Evolutionary conservation across 2,113 vertebrate species (phyloP).

Genomic region (Strigops habroptila): DNA sequence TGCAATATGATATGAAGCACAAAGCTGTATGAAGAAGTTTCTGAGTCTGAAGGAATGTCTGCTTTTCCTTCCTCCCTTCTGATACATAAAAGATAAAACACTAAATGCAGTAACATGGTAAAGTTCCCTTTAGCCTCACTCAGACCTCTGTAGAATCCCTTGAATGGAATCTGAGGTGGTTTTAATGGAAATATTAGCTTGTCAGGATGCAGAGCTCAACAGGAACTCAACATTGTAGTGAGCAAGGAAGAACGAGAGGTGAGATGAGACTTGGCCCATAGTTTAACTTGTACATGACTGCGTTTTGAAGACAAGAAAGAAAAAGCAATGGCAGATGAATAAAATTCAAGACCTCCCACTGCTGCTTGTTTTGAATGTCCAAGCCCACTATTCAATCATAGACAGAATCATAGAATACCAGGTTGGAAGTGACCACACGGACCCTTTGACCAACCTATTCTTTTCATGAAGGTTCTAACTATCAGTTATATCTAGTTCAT

Average conservation of each 20-base stretch:
- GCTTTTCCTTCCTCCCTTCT: neutral
- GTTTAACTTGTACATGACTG: neutral
- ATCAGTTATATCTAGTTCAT: neutral
- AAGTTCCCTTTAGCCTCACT: neutral
- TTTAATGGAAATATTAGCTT: neutral
- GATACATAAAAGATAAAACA: neutral
- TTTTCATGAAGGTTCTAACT: neutral
- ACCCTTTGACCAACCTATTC: neutral
- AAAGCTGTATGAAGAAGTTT: neutral
- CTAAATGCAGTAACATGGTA: neutral
- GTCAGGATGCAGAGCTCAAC: neutral
- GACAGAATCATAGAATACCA: neutral
- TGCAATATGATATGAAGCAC: neutral
- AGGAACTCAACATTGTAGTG: neutral
- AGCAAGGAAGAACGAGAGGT: neutral
- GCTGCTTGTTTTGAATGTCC: neutral
- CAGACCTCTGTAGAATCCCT: neutral
- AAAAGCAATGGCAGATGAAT: neutral
- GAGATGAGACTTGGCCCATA: neutral
- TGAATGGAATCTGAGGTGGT: neutral
- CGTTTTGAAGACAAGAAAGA: neutral
- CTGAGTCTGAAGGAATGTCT: neutral
- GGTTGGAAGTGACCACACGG: neutral
- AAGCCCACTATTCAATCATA: neutral
- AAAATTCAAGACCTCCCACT: neutral